Base-by-base conservation (phyloP, 2,888 invertebrate genomes). In the Lymantria monacha region DNA sequence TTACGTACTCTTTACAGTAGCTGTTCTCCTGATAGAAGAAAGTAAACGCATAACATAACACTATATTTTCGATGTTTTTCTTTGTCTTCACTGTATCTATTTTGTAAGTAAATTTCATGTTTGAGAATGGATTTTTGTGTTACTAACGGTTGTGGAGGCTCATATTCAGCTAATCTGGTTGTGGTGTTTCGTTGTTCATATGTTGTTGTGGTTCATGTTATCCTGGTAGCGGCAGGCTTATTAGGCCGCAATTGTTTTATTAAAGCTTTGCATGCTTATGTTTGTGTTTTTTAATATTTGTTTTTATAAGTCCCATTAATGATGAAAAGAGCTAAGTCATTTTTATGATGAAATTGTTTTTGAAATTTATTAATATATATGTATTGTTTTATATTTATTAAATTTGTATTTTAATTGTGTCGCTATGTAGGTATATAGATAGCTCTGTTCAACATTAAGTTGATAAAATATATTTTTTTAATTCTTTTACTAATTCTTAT, bases 201-300 rank as follows among this genome's bases (percentile, higher is more conserved):
- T 11, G 7, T 48, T 42, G 14, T 9, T 52, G 30, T 57, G 51
- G 40, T 51, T 49, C 22, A 51, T 56, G 54, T 51, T 55, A 37
- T 53, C 47, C 52, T 62, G 40, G 57, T 59, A 59, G 46, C 36
- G 48, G 42, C 45, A 42, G 43, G 42, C 44, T 51, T 46, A 45
- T 53, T 47, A 42, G 14, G 40, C 1, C 48, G 48, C 49, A 52
- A 49, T 53, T 56, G 9, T 48, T 9, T 44, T 49, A 46, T 42
- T n/a, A n/a, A n/a, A n/a, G 64, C 66, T 65, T 63, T 63, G 66
- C 66, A 65, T 65, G 66, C 49, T 41, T 53, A 46, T n/a, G 47
- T 44, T 33, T 45, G 9, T 30, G 30, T 30, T 7, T 30, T 30
- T 33, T 33, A 2, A 33, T 7, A 33, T 33, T 1, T 1, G 3